Evolutionary conservation across 2,888 invertebrate species (phyloP).

Genomic region (Encarsia formosa): DNA sequence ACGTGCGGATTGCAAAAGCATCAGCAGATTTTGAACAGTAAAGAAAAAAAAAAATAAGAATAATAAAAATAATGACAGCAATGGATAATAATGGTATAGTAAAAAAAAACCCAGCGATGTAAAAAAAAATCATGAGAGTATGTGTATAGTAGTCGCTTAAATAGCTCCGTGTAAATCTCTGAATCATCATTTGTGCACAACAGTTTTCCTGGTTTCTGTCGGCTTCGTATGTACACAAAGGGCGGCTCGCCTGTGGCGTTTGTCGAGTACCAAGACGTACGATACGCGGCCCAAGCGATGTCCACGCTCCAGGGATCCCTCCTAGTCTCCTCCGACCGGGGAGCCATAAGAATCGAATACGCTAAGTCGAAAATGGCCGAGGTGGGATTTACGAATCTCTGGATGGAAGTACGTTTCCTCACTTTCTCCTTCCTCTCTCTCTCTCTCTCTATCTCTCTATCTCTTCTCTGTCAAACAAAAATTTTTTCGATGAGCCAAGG

Average conservation of each 20-base stretch:
- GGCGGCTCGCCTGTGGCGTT: conserved; percentile 94
- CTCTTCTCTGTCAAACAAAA: not conserved
- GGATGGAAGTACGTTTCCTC: conserved; percentile 54
- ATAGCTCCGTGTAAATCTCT: too few relatives aligned
- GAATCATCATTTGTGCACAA: conserved; percentile 62
- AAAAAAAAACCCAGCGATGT: too few relatives aligned
- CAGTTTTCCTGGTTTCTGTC: conserved; percentile 98
- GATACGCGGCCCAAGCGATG: conserved; percentile 89
- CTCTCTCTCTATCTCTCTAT: not conserved
- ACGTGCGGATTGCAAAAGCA: not conserved
- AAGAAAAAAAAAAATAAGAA: not conserved
- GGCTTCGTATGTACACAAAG: conserved; percentile 91
- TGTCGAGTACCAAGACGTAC: conserved; percentile 93
- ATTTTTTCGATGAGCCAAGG: not conserved
- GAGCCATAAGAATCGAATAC: conserved; percentile 97
- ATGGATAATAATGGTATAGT: too few relatives aligned
- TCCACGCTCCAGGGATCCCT: conserved; percentile 92
- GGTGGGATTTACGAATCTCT: conserved; percentile 55
- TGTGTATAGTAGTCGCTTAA: too few relatives aligned
- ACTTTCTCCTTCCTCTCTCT: not conserved
- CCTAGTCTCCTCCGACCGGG: conserved; percentile 92
- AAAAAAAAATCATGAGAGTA: too few relatives aligned
- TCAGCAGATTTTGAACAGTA: not conserved
- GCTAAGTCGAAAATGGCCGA: conserved; percentile 98
- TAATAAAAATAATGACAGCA: too few relatives aligned